phyloP scores from a whole-genome alignment of 2,888 invertebrate species.

The Andrena marginata region DNA sequence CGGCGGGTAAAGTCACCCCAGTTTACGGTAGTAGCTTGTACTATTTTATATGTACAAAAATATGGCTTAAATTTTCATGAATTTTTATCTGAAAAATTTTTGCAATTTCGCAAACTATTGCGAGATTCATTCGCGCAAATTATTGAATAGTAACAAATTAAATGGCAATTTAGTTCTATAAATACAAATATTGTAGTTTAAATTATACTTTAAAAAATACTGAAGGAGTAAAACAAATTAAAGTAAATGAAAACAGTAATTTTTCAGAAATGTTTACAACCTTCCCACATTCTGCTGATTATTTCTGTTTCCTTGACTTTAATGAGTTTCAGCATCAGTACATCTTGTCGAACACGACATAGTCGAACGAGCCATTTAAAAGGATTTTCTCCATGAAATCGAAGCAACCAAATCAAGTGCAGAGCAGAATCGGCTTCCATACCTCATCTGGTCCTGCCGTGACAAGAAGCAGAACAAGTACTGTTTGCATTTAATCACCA shows the following conservation, averaged over 20 bases:
- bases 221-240: not conserved
- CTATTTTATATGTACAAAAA: no score
- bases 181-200: no score
- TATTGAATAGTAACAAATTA: no score
- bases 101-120: no score
- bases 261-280: not conserved
- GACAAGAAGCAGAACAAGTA: not conserved
- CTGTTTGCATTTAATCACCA: not conserved
- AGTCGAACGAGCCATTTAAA: not conserved
- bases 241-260: not conserved
- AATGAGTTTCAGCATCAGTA: not conserved
- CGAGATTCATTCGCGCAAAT: no score
- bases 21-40: no score
- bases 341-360: not conserved
- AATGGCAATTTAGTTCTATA: no score
- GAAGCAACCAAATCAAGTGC: not conserved
- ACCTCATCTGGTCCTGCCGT: not conserved
- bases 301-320: not conserved
- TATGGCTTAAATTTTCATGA: no score
- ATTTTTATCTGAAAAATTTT: no score
- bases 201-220: no score
- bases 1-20: no score
- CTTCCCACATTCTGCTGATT: not conserved
- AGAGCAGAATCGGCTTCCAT: not conserved
- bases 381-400: conserved; percentile 5